Evolutionary conservation across 1,140 invertebrate genomes (phyloP).

Genomic region (Apocrypta bakeri): DNA sequence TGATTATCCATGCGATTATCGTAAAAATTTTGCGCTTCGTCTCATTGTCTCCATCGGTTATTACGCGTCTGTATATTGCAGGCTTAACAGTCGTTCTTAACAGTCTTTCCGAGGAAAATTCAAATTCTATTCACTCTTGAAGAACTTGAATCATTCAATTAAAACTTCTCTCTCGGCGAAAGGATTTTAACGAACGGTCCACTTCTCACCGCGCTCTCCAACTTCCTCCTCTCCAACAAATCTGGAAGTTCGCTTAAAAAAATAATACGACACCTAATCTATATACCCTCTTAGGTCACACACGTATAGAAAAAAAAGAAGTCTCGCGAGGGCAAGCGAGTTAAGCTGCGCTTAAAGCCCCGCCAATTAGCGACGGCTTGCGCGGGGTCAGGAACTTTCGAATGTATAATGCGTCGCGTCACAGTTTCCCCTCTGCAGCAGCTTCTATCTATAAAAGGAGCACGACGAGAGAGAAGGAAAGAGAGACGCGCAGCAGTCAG

Average conservation of each 20-base stretch:
- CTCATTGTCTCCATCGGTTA: too few species aligned
- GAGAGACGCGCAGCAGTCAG: constrained; percentile 47
- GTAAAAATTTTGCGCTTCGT: too few species aligned
- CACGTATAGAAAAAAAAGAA: not conserved
- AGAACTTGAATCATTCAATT: too few species aligned
- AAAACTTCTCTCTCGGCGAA: too few species aligned
- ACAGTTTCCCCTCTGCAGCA: not conserved
- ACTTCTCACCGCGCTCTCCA: too few species aligned
- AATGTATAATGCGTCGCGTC: constrained; percentile 24
- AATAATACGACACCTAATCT: not conserved
- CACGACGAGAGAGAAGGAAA: not conserved
- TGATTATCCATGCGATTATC: too few species aligned
- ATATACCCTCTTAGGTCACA: too few species aligned
- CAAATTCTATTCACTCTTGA: too few species aligned
- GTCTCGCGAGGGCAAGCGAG: not conserved
- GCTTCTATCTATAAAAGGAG: constrained; percentile 18
- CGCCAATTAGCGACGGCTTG: constrained; percentile 28
- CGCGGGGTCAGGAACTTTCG: constrained; percentile 31
- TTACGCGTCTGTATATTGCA: too few species aligned
- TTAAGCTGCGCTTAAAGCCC: constrained; percentile 12
- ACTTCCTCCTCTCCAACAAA: not conserved
- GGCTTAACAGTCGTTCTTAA: too few species aligned
- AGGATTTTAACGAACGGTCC: too few species aligned
- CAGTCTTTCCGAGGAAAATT: too few species aligned
- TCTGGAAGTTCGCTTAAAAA: not conserved